A percentile compares a stretch with the other conserved stretches of the same genome.
phyloP scores from a whole-genome alignment of 2,888 invertebrate genomes.

The Alentia gelatinosa region DNA sequence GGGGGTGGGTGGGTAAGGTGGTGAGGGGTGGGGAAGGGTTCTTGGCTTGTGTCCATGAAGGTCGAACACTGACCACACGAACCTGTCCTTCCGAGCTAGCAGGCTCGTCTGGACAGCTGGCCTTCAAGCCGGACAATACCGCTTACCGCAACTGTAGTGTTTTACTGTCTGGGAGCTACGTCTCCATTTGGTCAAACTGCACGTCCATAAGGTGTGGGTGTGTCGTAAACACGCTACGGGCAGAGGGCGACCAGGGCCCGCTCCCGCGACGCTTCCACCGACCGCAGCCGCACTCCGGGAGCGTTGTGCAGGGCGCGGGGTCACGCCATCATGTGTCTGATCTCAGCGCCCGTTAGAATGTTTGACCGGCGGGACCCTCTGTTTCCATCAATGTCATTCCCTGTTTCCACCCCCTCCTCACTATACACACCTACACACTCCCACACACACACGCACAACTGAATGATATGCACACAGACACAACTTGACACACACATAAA shows the following conservation, averaged over 20 bases:
- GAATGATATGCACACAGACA: neutral
- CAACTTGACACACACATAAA: neutral
- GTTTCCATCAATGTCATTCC: too few species aligned
- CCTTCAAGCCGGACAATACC: neutral
- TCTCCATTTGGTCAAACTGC: neutral
- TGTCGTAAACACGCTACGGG: conserved; percentile 12
- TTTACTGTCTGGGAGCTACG: neutral
- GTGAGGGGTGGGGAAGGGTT: neutral
- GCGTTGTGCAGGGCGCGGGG: neutral
- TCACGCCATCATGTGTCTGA: neutral
- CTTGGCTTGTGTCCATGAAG: neutral
- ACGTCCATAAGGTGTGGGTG: neutral
- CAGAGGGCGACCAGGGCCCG: neutral
- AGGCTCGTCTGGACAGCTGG: neutral
- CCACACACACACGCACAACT: neutral
- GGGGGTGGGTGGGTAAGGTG: neutral
- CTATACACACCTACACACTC: neutral
- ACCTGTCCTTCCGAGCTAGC: neutral
- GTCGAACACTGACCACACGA: neutral
- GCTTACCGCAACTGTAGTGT: conserved; percentile 25
- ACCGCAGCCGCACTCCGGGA: neutral
- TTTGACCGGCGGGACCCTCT: neutral
- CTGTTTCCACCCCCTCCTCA: neutral
- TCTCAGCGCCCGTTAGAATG: neutral
- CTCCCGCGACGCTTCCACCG: neutral